phyloP scores from a whole-genome alignment of 2,888 invertebrate genomes.

The Leptopilina myrica region DNA sequence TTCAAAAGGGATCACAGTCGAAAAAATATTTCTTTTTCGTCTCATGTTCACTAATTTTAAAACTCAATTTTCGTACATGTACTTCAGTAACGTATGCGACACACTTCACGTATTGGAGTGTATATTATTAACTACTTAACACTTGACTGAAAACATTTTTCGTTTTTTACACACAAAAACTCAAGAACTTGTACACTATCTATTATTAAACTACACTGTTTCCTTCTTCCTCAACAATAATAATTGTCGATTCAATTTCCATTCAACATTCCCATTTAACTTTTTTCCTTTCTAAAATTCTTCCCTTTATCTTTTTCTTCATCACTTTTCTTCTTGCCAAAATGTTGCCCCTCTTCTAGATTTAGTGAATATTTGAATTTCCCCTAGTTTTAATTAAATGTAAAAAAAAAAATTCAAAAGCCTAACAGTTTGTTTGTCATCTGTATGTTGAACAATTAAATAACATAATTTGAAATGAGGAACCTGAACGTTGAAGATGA shows the following conservation, averaged over 20 bases:
- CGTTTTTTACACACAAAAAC: background rate
- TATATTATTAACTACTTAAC: background rate
- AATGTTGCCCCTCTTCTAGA: no score
- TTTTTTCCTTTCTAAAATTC: no score
- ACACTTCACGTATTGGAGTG: constrained; percentile 9
- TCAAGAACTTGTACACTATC: constrained; percentile 23
- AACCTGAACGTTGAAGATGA: constrained; percentile 7
- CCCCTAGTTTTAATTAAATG: background rate
- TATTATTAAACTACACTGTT: background rate
- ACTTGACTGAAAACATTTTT: background rate
- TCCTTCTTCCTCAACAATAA: background rate
- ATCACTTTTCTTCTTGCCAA: no score
- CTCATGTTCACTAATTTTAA: constrained; percentile 49
- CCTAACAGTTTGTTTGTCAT: constrained; percentile 51
- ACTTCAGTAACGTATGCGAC: background rate
- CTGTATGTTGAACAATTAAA: constrained; percentile 46
- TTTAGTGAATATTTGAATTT: background rate
- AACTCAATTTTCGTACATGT: background rate
- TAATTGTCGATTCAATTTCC: background rate
- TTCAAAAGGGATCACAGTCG: constrained; percentile 52
- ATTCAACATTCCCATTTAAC: background rate
- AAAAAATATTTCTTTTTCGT: constrained; percentile 52
- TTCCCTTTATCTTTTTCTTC: no score
- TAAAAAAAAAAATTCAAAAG: constrained; percentile 2
- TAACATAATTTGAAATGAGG: constrained; percentile 12